Conservation (phyloP, 2,888 invertebrate genomes). For the Diaphora mendica region DNA sequence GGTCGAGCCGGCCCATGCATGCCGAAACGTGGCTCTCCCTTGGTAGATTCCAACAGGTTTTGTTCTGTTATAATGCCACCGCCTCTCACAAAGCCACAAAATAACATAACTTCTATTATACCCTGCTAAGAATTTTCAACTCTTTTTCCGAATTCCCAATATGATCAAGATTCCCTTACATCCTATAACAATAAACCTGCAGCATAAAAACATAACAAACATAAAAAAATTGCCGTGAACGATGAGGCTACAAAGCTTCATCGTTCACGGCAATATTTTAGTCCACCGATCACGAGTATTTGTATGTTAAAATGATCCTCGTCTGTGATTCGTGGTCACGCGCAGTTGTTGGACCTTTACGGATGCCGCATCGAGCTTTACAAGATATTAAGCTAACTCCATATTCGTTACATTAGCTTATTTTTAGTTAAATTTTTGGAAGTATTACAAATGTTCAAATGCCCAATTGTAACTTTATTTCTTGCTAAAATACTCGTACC, state of each 20-base stretch:
- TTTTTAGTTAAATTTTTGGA: too few relatives aligned
- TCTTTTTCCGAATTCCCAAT: neutral
- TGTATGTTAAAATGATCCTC: neutral
- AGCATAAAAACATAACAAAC: neutral
- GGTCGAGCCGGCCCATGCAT: too few relatives aligned
- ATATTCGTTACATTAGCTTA: neutral
- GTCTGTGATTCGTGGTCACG: slow-evolving; percentile 9
- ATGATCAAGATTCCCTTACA: neutral
- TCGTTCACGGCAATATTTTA: neutral
- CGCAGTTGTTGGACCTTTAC: neutral
- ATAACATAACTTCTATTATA: neutral
- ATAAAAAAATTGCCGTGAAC: too few relatives aligned
- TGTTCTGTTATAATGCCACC: neutral
- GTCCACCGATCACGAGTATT: slow-evolving; percentile 6
- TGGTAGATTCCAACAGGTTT: neutral
- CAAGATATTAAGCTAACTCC: neutral
- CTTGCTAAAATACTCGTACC: too few relatives aligned
- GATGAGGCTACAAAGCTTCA: too few relatives aligned
- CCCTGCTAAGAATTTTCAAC: neutral
- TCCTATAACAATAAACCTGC: neutral
- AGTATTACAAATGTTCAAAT: too few relatives aligned
- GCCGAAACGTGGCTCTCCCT: too few relatives aligned
- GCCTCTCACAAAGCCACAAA: neutral
- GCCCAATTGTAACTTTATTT: too few relatives aligned
- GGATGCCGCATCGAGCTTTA: neutral